phyloP scores from a whole-genome alignment of 2,888 invertebrate species.

The Microplitis manilae region DNA sequence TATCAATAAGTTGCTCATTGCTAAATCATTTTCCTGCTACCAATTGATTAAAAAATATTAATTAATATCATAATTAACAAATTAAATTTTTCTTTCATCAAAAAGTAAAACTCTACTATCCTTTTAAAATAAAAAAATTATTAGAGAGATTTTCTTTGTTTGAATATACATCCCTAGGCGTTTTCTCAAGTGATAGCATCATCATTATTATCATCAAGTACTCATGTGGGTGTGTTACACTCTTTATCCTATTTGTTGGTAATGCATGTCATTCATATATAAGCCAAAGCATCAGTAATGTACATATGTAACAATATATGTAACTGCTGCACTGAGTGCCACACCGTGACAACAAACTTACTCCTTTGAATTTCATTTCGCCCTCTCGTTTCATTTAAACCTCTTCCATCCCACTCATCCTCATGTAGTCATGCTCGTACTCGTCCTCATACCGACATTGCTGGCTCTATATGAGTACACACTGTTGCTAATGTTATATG shows the following conservation, averaged over 20 bases:
- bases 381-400: constrained; percentile 17
- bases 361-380: constrained; percentile 3
- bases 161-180: background rate
- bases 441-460: background rate
- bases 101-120: no score
- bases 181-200: background rate
- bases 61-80: no score
- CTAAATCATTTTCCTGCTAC: no score
- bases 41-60: no score
- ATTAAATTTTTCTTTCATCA: no score
- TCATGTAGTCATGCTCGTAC: background rate
- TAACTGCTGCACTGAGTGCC: background rate
- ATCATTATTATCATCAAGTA: background rate
- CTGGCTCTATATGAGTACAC: background rate
- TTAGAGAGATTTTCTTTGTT: background rate
- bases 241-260: constrained; percentile 42
- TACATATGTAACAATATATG: background rate
- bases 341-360: background rate
- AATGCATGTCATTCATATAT: constrained; percentile 37
- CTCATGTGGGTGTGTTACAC: constrained; percentile 37
- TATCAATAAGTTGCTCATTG: no score
- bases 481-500: constrained; percentile 37
- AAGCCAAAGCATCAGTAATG: constrained; percentile 22
- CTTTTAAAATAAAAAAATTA: no score
- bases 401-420: constrained; percentile 18